Percentiles rank a stretch among this genome's conserved stretches.
phyloP scores from a whole-genome alignment of 2,113 vertebrate genomes.

The Mohoua ochrocephala region DNA sequence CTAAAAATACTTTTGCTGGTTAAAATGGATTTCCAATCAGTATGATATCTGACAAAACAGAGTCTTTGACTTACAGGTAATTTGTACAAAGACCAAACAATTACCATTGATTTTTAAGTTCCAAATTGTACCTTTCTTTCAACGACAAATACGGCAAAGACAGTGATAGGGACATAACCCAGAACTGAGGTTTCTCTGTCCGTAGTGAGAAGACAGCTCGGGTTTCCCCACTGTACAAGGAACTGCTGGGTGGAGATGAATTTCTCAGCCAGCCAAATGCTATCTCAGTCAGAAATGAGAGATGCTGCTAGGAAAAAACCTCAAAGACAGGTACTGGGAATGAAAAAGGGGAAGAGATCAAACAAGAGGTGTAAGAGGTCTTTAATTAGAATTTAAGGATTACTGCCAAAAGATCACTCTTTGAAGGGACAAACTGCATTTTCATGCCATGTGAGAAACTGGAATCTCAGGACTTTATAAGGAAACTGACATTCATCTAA shows the following conservation, averaged over 20 bases:
- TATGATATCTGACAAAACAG: slow-evolving; percentile 3
- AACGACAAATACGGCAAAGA: neutral
- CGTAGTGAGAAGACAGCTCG: neutral
- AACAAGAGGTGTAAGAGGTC: neutral
- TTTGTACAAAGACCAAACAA: slow-evolving; percentile 44
- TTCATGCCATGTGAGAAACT: neutral
- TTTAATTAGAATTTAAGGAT: neutral
- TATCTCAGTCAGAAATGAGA: neutral
- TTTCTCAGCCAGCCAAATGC: neutral
- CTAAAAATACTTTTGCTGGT: slow-evolving; percentile 1
- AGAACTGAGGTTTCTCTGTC: neutral
- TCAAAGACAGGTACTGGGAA: neutral
- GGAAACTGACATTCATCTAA: neutral
- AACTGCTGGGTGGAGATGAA: neutral
- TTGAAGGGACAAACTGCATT: neutral
- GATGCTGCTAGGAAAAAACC: neutral
- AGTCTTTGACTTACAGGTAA: slow-evolving; percentile 41
- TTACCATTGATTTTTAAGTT: slow-evolving; percentile 3
- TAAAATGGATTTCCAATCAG: slow-evolving; percentile 54
- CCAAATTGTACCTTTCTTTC: neutral
- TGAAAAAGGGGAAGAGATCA: neutral
- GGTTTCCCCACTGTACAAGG: neutral
- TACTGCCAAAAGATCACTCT: neutral
- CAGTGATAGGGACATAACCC: neutral
- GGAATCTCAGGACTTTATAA: neutral